phyloP scores from a whole-genome alignment of 2,888 invertebrate genomes.

The Synanthedon andrenaeformis region DNA sequence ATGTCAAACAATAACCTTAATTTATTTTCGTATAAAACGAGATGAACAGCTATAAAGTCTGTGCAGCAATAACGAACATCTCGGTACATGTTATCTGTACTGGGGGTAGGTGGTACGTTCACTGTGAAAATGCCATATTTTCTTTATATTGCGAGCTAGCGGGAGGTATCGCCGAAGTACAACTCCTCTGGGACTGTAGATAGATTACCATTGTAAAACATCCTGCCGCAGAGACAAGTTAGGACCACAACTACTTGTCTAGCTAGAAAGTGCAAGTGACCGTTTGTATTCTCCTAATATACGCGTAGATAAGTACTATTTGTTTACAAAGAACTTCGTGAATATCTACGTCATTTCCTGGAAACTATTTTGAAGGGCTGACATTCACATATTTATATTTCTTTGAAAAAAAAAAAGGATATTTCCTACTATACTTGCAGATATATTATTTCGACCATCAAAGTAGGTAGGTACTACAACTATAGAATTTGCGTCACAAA shows the following conservation, averaged over 20 bases:
- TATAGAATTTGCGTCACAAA: no score
- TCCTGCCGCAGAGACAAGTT: constrained; percentile 22
- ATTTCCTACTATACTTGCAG: no score
- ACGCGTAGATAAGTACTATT: no score
- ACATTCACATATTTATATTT: no score
- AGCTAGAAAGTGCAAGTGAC: constrained; percentile 6
- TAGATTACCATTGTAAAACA: constrained; percentile 38
- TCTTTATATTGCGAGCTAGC: constrained; percentile 19
- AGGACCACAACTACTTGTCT: constrained; percentile 26
- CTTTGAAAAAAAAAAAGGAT: no score
- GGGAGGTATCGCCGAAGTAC: constrained; percentile 10
- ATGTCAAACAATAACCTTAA: constrained; percentile 15
- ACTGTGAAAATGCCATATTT: constrained; percentile 25
- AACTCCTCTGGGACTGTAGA: constrained; percentile 34
- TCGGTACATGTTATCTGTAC: constrained; percentile 6
- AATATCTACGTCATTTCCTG: no score
- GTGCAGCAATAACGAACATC: constrained; percentile 9
- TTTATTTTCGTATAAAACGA: constrained; percentile 13
- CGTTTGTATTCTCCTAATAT: not conserved
- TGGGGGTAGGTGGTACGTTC: constrained; percentile 14
- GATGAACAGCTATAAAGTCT: constrained; percentile 17
- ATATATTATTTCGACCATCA: no score
- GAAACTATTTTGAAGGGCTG: no score
- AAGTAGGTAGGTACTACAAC: no score
- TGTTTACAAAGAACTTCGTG: no score